Conservation (phyloP, 1,140 invertebrate species). For the Zelostemma sp. region DNA sequence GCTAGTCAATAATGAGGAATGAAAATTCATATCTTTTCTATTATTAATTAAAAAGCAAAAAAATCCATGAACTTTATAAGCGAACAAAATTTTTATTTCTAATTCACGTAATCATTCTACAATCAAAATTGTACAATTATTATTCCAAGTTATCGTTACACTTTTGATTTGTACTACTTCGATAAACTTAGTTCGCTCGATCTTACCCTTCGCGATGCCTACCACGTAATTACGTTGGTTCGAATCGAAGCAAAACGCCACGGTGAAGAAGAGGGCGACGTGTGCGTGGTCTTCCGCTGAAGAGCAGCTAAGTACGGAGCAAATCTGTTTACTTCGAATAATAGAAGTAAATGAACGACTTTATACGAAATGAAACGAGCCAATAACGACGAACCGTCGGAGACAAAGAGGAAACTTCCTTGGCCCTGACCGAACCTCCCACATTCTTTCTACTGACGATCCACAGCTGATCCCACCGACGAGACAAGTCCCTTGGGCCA, state of each 20-base stretch:
- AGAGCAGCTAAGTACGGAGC: conserved; percentile 50
- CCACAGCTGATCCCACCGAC: conserved; percentile 46
- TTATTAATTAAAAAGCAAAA: too few relatives aligned
- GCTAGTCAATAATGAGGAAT: conserved; percentile 38
- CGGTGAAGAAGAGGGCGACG: conserved; percentile 41
- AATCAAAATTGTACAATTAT: not conserved
- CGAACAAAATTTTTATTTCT: too few relatives aligned
- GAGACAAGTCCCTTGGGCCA: conserved; percentile 41
- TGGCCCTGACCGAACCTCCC: conserved; percentile 24
- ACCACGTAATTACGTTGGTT: conserved; percentile 52
- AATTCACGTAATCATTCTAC: too few relatives aligned
- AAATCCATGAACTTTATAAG: too few relatives aligned
- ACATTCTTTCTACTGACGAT: conserved; percentile 34
- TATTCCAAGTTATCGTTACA: conserved; percentile 11
- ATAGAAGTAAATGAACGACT: conserved; percentile 65
- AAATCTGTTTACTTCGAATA: conserved; percentile 66
- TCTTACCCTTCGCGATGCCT: conserved; percentile 24
- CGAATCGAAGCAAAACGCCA: conserved; percentile 28
- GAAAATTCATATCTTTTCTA: conserved; percentile 41
- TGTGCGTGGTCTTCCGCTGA: conserved; percentile 45
- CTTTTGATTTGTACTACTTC: conserved; percentile 32
- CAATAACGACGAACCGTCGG: conserved; percentile 56
- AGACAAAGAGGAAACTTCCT: conserved; percentile 35
- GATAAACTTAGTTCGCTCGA: conserved; percentile 35
- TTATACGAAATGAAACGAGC: conserved; percentile 52